Evolutionary conservation across 2,888 invertebrate genomes (phyloP), one percentile per base, ranked within the genome.

Genomic region (Ramazzottius varieornatus): DNA sequence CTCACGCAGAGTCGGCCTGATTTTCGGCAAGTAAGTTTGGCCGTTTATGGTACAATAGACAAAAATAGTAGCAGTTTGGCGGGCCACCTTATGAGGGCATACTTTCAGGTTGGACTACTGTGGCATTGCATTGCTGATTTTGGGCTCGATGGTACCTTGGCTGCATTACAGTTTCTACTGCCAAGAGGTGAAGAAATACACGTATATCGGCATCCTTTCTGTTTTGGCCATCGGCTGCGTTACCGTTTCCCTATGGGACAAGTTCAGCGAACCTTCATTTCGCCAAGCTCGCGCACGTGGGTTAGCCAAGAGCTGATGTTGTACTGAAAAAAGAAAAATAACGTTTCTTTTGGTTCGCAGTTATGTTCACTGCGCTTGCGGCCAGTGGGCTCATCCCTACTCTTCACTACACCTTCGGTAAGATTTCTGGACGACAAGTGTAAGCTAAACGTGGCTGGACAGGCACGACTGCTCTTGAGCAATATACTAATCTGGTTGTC

Each of bases 91-190:
- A n/a, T n/a, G n/a, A n/a, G n/a, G n/a, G n/a, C n/a, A n/a, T n/a
- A n/a, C n/a, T 73, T 75, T 64, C 73, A 85, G 85, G 74, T 80
- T 99, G 74, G 98, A 99, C 79, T 99, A 98, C 78, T 94, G 94
- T 78, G 98, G 98, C 67, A 98, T 98, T 73, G 91, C 96, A 16
- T 79, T 98, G 74, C 81, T 98, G 68, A 98, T 96, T 68, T 93
- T 96, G 86, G 96, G 96, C 64, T 94, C 94, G 63, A 96, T 96
- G 80, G 92, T 99, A 70, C 98, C 98, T 40, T 99, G 96, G 96
- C 81, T 99, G 40, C 96, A 98, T 78, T 99, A 96, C 77, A 92
- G 93, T 72, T 98, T 98, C 80, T 98, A 98, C 79, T 98, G 98
- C 78, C 89, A 92, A 75, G 87, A 88, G 76, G 86, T 86, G 76